Conservation (phyloP, 1,140 invertebrate genomes). For the Aphelinus certus region DNA sequence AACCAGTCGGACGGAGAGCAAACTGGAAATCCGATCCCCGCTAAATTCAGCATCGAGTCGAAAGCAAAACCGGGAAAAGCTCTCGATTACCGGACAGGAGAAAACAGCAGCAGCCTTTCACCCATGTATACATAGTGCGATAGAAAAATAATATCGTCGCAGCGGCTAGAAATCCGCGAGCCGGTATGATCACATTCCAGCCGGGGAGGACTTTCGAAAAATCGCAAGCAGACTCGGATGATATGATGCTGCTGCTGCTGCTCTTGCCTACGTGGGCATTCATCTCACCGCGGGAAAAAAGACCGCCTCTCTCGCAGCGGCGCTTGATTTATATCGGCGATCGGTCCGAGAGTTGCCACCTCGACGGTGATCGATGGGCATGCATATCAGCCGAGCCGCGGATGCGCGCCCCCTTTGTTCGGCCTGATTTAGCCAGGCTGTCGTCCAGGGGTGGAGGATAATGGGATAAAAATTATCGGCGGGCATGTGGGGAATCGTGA, state of each 20-base stretch:
- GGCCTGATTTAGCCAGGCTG: no score
- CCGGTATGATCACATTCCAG: slow-evolving; percentile 36
- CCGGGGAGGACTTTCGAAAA: slow-evolving; percentile 30
- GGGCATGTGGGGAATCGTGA: no score
- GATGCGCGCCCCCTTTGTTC: no score
- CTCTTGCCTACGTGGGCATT: neutral
- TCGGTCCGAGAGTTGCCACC: no score
- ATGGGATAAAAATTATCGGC: no score
- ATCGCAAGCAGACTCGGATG: neutral
- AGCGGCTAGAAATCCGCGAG: slow-evolving; percentile 24
- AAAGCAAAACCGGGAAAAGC: slow-evolving; percentile 8
- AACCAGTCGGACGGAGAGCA: neutral
- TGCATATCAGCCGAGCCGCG: no score
- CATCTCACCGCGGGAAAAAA: neutral
- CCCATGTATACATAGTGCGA: slow-evolving; percentile 20
- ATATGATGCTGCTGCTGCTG: no score
- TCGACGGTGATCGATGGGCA: no score
- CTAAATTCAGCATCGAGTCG: neutral
- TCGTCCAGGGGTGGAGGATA: no score
- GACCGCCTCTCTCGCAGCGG: no score
- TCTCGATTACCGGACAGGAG: neutral
- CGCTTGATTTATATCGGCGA: no score
- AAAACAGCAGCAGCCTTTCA: slow-evolving; percentile 28
- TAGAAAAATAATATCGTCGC: slow-evolving; percentile 38
- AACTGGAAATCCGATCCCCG: neutral